Percentiles rank a stretch among this genome's conserved stretches.
Conservation (phyloP, 2,888 invertebrate genomes). For the Perithous albicinctus region DNA sequence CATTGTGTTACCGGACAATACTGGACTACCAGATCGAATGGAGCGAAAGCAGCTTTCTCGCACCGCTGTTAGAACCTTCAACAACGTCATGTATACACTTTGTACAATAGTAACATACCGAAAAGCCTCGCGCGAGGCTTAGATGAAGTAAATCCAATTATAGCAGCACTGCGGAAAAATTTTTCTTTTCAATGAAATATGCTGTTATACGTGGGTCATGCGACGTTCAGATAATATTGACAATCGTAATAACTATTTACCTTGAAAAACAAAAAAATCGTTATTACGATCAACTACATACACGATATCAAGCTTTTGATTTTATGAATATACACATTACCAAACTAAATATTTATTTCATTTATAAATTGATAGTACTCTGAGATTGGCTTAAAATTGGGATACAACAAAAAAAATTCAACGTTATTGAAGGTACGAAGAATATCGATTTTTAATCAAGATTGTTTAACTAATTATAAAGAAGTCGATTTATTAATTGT, state of each 20-base stretch:
- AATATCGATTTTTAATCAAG: no score
- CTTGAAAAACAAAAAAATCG: no score
- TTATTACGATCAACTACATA: no score
- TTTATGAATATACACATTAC: no score
- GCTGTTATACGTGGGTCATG: constrained; percentile 30
- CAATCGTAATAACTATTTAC: not conserved
- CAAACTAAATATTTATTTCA: no score
- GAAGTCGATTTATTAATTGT: no score
- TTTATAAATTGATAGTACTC: no score
- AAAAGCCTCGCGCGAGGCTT: not conserved
- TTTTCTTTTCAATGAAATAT: constrained; percentile 29
- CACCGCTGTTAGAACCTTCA: constrained; percentile 1
- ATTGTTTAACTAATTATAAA: no score
- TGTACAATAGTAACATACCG: not conserved
- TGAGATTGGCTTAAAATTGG: no score
- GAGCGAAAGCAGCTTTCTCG: constrained; percentile 10
- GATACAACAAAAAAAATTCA: no score
- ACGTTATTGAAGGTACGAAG: no score
- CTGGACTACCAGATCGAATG: constrained; percentile 32
- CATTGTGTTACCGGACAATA: constrained; percentile 38
- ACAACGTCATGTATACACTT: not conserved
- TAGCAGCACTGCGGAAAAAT: constrained; percentile 7
- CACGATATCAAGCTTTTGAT: no score
- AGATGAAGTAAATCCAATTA: not conserved
- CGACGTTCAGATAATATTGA: not conserved